phyloP scores from a whole-genome alignment of 2,113 vertebrate genomes.

The Himantopus leucocephalus region DNA sequence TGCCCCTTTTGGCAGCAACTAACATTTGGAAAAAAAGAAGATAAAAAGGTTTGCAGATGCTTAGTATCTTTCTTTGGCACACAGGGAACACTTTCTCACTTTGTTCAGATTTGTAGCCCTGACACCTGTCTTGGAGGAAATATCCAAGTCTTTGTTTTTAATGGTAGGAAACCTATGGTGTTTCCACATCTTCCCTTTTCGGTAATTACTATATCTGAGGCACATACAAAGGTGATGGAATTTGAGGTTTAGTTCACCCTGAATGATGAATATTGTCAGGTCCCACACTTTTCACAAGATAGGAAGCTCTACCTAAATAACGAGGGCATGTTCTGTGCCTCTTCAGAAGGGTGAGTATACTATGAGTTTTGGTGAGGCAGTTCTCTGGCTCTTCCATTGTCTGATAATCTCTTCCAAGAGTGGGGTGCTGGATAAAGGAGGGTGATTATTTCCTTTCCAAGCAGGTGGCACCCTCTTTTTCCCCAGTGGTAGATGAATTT shows the following conservation, averaged over 20 bases:
- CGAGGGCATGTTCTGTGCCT: fast-evolving
- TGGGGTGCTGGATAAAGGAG: not conserved
- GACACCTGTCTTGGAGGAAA: not conserved
- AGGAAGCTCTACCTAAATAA: not conserved
- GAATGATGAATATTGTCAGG: not conserved
- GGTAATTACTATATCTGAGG: not conserved
- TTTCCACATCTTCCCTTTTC: not conserved
- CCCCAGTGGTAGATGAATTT: not conserved
- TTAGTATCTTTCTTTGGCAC: not conserved
- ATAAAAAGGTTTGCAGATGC: not conserved
- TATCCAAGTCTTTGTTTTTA: not conserved
- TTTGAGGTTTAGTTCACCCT: not conserved
- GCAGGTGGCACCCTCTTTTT: not conserved
- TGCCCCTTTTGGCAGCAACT: not conserved
- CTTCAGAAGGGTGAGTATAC: not conserved
- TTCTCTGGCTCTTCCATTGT: not conserved
- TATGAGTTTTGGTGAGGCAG: not conserved
- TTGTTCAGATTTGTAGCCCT: not conserved
- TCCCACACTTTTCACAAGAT: not conserved
- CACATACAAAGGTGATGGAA: not conserved
- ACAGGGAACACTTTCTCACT: not conserved
- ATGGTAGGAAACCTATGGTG: not conserved
- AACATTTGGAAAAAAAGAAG: not conserved
- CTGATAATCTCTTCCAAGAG: not conserved
- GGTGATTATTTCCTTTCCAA: not conserved